phyloP scores from a whole-genome alignment of 1,140 invertebrate species.

The Pentalonia nigronervosa region DNA sequence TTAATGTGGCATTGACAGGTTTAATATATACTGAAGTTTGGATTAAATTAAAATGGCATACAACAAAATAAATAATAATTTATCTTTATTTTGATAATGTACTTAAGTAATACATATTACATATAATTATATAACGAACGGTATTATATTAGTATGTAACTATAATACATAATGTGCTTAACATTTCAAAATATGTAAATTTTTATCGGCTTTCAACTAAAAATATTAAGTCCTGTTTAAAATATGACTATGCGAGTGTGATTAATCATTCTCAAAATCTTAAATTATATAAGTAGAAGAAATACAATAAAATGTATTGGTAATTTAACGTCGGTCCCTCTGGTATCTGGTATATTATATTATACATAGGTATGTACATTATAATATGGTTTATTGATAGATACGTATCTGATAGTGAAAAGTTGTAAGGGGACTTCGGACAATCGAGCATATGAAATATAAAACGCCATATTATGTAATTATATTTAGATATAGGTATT shows the following conservation, averaged over 20 bases:
- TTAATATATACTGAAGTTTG: neutral
- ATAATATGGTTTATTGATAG: neutral
- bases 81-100: neutral
- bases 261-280: neutral
- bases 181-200: neutral
- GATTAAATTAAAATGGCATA: neutral
- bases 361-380: no score
- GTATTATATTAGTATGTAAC: neutral
- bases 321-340: neutral
- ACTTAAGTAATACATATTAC: neutral
- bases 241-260: neutral
- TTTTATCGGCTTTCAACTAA: neutral
- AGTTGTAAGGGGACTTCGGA: neutral
- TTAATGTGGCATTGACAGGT: neutral
- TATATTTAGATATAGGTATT: no score
- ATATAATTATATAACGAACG: neutral
- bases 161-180: neutral
- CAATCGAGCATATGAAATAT: no score
- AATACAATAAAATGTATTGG: no score
- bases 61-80: neutral
- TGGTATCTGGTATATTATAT: neutral
- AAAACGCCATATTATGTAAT: neutral
- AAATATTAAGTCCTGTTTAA: neutral
- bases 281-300: neutral
- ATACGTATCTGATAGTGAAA: neutral